Conservation (phyloP, 2,888 invertebrate genomes). For the Orthosia gracilis region DNA sequence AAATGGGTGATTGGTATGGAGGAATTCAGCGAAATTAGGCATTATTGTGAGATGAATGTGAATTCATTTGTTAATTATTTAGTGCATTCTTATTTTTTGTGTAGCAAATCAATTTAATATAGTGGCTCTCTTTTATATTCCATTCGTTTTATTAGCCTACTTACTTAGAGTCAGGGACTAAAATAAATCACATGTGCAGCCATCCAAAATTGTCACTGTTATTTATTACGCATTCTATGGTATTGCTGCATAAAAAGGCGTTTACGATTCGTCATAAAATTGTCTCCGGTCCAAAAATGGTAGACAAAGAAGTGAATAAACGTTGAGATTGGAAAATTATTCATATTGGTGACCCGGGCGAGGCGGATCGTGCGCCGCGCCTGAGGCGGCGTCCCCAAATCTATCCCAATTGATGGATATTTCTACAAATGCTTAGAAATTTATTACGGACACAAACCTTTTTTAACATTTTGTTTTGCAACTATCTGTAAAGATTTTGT, state of each 20-base stretch:
- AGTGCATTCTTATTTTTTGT: neutral
- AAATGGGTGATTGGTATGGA: slow-evolving; percentile 27
- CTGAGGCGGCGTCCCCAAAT: slow-evolving; percentile 55
- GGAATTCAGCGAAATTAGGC: slow-evolving; percentile 18
- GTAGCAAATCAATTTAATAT: neutral
- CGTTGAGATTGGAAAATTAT: slow-evolving; percentile 85
- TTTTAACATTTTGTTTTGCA: slow-evolving; percentile 70
- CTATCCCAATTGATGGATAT: slow-evolving; percentile 68
- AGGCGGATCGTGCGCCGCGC: slow-evolving; percentile 61
- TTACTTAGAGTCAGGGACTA: neutral
- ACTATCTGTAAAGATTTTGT: slow-evolving; percentile 65
- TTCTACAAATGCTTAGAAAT: slow-evolving; percentile 75
- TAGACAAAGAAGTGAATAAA: slow-evolving; percentile 82
- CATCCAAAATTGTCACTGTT: slow-evolving; percentile 45
- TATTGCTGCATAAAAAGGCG: slow-evolving; percentile 71
- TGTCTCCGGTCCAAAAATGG: slow-evolving; percentile 76
- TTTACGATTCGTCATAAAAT: slow-evolving; percentile 81
- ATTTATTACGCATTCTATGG: slow-evolving; percentile 57
- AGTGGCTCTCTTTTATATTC: neutral
- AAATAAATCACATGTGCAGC: slow-evolving; percentile 40
- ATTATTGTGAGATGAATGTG: neutral
- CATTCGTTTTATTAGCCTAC: slow-evolving; percentile 2
- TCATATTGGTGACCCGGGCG: slow-evolving; percentile 82
- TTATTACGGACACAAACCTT: slow-evolving; percentile 71
- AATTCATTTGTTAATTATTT: neutral